These are phyloP conservation scores for Otus scops DNA, from an alignment of 2,797 vertebrate genomes.

Conservation along the genomic window DNA sequence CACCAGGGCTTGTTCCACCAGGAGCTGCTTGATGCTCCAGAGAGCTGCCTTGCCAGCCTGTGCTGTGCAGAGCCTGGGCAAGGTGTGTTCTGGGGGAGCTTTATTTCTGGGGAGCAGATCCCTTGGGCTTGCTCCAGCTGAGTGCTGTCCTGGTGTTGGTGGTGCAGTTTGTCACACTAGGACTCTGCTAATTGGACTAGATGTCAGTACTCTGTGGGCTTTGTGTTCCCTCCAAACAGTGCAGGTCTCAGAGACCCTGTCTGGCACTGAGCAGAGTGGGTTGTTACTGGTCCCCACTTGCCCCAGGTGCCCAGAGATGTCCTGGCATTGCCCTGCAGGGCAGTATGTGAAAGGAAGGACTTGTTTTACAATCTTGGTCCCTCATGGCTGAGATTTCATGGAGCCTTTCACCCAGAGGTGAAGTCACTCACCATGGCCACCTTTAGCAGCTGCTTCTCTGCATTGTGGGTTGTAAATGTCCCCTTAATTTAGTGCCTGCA, in stretches of 20 bases:
- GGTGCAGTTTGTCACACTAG: background rate
- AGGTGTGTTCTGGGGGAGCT: background rate
- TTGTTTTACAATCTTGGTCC: background rate
- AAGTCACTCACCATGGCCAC: background rate
- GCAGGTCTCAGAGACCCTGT: background rate
- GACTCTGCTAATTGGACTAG: background rate
- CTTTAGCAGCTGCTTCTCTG: conserved; percentile 54
- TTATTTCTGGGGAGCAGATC: background rate
- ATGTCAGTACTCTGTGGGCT: background rate
- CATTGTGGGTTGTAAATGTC: conserved; percentile 53
- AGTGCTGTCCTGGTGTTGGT: background rate
- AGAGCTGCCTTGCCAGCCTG: background rate
- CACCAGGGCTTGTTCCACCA: background rate
- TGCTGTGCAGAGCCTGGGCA: background rate
- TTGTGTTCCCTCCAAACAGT: background rate
- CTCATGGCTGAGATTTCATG: background rate
- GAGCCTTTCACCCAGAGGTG: background rate
- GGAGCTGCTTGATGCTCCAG: background rate
- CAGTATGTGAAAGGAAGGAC: background rate
- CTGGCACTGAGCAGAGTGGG: background rate
- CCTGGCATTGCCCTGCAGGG: background rate
- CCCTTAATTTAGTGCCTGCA: conserved; percentile 65
- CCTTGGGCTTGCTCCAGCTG: background rate
- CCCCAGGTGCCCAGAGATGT: background rate
- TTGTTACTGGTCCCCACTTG: background rate